A percentile compares a stretch with the other conserved stretches of the same genome.
These are phyloP conservation scores for Uria lomvia DNA, from an alignment of 2,113 vertebrate genomes.

Conservation along the genomic window DNA sequence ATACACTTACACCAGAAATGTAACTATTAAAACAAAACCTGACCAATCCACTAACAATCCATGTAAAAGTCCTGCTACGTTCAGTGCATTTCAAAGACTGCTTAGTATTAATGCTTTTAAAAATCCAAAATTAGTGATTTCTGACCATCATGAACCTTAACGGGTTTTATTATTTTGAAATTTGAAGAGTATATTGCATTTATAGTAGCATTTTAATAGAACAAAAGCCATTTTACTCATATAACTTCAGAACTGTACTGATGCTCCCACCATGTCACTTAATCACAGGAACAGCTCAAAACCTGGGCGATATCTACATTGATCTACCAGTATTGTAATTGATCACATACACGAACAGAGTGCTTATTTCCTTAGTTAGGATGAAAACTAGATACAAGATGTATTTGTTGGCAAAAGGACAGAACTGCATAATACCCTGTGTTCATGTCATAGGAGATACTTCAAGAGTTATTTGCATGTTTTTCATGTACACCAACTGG, in stretches of 20 bases:
- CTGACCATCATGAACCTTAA: not conserved
- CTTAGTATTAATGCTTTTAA: not conserved
- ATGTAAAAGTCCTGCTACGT: not conserved
- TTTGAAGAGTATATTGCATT: not conserved
- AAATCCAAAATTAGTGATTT: not conserved
- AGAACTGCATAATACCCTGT: not conserved
- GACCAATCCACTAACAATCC: not conserved
- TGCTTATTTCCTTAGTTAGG: not conserved
- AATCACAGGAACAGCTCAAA: not conserved
- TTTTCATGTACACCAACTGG: not conserved
- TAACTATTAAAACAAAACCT: not conserved
- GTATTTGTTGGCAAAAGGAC: not conserved
- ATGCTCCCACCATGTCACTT: not conserved
- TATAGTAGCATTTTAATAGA: not conserved
- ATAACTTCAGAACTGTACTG: not conserved
- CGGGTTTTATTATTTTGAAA: not conserved
- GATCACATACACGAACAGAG: not conserved
- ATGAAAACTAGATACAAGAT: not conserved
- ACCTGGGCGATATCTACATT: not conserved
- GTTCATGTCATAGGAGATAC: not conserved
- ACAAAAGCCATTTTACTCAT: slow-evolving; percentile 7
- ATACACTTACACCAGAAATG: not conserved
- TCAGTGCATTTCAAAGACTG: not conserved
- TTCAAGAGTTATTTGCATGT: not conserved
- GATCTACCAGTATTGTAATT: not conserved